These are phyloP conservation scores for Trididemnum nubilum DNA, from an alignment of 23 tunicate species.

Conservation along the genomic window DNA sequence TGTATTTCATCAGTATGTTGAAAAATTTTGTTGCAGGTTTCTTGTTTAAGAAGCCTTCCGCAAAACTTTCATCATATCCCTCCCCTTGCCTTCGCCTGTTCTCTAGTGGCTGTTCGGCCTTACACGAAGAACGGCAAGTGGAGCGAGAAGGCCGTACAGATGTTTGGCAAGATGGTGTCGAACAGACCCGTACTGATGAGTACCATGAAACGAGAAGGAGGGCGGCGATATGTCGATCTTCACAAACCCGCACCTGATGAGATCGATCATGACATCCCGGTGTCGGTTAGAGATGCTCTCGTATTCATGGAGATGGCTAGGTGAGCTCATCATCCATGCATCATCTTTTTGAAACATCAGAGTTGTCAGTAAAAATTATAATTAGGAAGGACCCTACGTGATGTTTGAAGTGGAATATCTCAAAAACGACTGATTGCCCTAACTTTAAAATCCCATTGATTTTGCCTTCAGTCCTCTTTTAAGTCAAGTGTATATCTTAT, in stretches of 20 bases:
- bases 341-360: not conserved
- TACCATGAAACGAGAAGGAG: constrained; percentile 46
- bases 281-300: constrained; percentile 73
- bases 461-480: too few species aligned
- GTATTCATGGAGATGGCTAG: constrained; percentile 49
- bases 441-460: too few species aligned
- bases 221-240: constrained; percentile 58
- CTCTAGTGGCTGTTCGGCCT: constrained; percentile 47
- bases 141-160: constrained; percentile 9
- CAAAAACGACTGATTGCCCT: too few species aligned
- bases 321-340: too few species aligned
- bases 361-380: too few species aligned
- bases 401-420: too few species aligned
- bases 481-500: too few species aligned
- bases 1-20: too few species aligned
- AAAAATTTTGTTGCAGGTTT: constrained; percentile 31
- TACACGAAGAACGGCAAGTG: constrained; percentile 1
- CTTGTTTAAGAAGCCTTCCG: constrained; percentile 60
- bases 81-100: constrained; percentile 54
- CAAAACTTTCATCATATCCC: constrained; percentile 42
- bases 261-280: constrained; percentile 61
- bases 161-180: constrained; percentile 45
- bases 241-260: constrained; percentile 73
- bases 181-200: constrained; percentile 69
- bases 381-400: too few species aligned